Evolutionary conservation across 2,113 vertebrate species (phyloP).

Genomic region (Stegostoma tigrinum): DNA sequence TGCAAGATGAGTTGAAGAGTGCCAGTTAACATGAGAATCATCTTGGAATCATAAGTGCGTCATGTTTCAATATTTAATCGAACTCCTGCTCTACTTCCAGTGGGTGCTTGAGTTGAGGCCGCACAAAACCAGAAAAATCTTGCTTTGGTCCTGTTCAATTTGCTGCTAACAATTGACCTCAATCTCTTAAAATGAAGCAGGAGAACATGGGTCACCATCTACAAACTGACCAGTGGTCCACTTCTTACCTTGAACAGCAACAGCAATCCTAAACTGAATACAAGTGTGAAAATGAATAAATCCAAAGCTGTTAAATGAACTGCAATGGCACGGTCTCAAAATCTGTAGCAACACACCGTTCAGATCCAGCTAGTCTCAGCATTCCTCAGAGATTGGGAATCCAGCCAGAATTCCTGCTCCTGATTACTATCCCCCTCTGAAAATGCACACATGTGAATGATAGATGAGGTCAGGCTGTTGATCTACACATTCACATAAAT

Average conservation of each 20-base stretch:
- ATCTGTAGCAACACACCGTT: neutral
- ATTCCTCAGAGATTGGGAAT: neutral
- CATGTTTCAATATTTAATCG: neutral
- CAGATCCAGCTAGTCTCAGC: neutral
- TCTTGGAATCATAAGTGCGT: neutral
- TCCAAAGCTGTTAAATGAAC: neutral
- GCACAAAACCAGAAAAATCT: neutral
- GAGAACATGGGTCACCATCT: neutral
- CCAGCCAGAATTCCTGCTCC: neutral
- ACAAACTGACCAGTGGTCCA: neutral
- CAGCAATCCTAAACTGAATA: neutral
- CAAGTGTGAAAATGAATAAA: neutral
- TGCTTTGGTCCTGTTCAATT: neutral
- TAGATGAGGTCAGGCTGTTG: neutral
- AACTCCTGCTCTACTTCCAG: neutral
- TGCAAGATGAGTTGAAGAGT: neutral
- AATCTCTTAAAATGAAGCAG: neutral
- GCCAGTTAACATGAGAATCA: neutral
- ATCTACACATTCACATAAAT: neutral
- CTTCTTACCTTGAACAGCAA: neutral
- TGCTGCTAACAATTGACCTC: neutral
- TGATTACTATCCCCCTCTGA: constrained; percentile 7
- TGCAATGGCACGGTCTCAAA: neutral
- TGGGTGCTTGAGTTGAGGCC: neutral
- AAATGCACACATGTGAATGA: neutral